These are phyloP conservation scores for Bos javanicus DNA, from an alignment of 2,113 vertebrate species.

Conservation along the genomic window DNA sequence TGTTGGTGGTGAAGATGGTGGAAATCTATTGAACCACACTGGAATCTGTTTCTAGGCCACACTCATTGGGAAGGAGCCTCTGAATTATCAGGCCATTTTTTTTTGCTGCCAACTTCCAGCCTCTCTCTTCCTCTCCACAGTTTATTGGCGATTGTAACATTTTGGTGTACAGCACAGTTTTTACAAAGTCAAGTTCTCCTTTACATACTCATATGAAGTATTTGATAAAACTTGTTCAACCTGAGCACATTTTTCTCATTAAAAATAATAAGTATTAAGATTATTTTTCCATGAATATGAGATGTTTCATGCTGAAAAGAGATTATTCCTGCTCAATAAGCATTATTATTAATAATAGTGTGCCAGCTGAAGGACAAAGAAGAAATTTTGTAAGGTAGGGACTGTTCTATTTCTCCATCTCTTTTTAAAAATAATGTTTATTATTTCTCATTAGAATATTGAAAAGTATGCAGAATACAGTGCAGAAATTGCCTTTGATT, in stretches of 20 bases:
- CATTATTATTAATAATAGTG: conserved; percentile 66
- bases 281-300: conserved; percentile 64
- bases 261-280: conserved; percentile 62
- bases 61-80: background rate
- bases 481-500: background rate
- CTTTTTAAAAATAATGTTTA: conserved; percentile 38
- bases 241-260: conserved; percentile 62
- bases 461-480: conserved; percentile 26
- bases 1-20: background rate
- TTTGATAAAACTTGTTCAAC: conserved; percentile 57
- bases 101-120: background rate
- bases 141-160: background rate
- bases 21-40: background rate
- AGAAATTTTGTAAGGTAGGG: conserved; percentile 43
- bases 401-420: conserved; percentile 40
- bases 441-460: conserved; percentile 47
- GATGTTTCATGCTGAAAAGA: conserved; percentile 57
- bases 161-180: background rate
- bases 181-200: conserved; percentile 54
- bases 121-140: background rate
- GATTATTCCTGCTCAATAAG: conserved; percentile 66
- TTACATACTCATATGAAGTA: conserved; percentile 25
- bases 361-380: conserved; percentile 59
- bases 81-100: background rate
- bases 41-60: background rate